These are phyloP conservation scores for Tarsius wallacei DNA, from an alignment of 2,797 vertebrate species.

Conservation along the genomic window DNA sequence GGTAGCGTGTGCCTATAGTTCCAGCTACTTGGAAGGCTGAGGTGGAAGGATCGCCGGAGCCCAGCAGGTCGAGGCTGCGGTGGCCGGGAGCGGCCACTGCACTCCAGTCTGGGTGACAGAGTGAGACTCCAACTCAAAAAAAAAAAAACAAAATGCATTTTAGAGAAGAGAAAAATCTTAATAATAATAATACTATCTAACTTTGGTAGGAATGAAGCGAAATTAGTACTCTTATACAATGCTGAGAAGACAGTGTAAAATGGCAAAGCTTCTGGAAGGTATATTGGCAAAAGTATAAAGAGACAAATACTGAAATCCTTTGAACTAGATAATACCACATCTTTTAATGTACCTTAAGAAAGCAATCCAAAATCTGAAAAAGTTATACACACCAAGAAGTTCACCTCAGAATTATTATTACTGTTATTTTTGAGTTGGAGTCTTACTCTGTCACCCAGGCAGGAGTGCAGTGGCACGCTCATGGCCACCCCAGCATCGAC, in stretches of 20 bases:
- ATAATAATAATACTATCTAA: neutral
- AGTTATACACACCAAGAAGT: neutral
- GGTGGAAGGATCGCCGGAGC: too few relatives aligned
- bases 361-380: slow-evolving; percentile 61
- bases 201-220: neutral
- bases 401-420: neutral
- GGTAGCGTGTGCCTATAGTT: too few relatives aligned
- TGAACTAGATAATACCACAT: neutral
- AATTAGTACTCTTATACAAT: slow-evolving; percentile 16
- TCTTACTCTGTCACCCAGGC: too few relatives aligned
- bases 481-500: too few relatives aligned
- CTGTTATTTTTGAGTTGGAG: too few relatives aligned
- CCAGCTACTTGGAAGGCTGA: too few relatives aligned
- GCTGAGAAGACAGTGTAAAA: neutral
- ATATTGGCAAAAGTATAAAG: neutral
- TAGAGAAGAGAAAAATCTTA: neutral
- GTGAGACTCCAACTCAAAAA: too few relatives aligned
- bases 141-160: slow-evolving; percentile 58
- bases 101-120: too few relatives aligned
- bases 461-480: too few relatives aligned
- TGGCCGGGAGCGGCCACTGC: too few relatives aligned
- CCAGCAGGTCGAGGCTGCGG: too few relatives aligned
- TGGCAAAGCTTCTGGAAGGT: slow-evolving; percentile 3
- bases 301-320: slow-evolving; percentile 53
- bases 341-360: slow-evolving; percentile 37